Base-by-base conservation (phyloP, 2,888 invertebrate species). In the Nebria brevicollis region DNA sequence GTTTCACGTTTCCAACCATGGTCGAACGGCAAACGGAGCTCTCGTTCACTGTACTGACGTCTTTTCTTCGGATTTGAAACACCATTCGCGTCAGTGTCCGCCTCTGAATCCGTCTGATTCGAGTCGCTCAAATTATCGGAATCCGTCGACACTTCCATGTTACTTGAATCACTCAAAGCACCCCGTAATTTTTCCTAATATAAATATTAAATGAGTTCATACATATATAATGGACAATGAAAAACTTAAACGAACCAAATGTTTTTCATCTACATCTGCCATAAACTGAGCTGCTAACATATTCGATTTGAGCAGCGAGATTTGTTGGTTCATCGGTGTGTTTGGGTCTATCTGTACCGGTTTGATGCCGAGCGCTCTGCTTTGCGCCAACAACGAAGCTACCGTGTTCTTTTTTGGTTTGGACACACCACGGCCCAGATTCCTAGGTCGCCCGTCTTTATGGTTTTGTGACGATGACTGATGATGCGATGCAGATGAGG, bases 331-430 rank as follows among this genome's bases (percentile, higher is more conserved):
- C 87, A 91, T 89, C 41, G 91, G 90, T 64, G 90, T 89, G 84
- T 89, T 91, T 5, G 91, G 91, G 85, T 91, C 91, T 83, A 91
- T 89, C 13, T 91, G 91, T 86, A 95, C 94, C 8, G 95, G 95
- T 86, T 95, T 92, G 6, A 95, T 92, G 0, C 95, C 89, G 65
- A 96, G 91, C 5, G 96, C 96, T 82, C 97, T 90, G 86, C 96
- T 96, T 89, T 96, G 96, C 0, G 96, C 96, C 84, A 97, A 89
- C 76, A 97, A 89, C 1, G 96, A 96, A 0, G 97, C 97, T 0
- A 97, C 97, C 0, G 97, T 97, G 88, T 97, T 97, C 91, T 97
- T 97, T 91, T 97, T 97, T 83, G 96, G 96, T 88, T 96, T 96
- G 85, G 96, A 96, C 26, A 96, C 95, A 0, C 96, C 96, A 6